A percentile compares a stretch with the other conserved stretches of the same genome.
phyloP scores from a whole-genome alignment of 2,797 vertebrate genomes.

The Cyclopterus lumpus region DNA sequence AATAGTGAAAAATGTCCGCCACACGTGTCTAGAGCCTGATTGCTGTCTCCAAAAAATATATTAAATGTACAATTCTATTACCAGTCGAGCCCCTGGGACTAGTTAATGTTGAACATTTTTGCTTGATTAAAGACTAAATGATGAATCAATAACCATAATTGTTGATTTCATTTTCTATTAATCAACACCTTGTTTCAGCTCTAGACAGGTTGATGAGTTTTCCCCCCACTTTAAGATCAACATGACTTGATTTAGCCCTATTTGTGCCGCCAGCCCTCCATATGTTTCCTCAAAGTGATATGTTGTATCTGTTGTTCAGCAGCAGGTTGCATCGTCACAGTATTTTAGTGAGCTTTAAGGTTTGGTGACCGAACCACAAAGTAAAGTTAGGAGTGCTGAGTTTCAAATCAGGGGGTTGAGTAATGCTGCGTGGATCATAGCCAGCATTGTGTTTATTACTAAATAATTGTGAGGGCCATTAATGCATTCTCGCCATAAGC shows the following conservation, averaged over 20 bases:
- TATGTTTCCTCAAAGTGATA: rapidly evolving
- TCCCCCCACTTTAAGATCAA: not conserved
- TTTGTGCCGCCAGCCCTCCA: not conserved
- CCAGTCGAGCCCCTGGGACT: not conserved
- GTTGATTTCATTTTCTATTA: not conserved
- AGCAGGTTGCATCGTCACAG: not conserved
- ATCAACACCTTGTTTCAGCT: not conserved
- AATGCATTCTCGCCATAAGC: conserved; percentile 17
- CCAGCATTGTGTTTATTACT: conserved; percentile 20
- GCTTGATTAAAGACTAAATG: not conserved
- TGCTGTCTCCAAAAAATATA: not conserved
- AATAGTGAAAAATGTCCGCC: not conserved
- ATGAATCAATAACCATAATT: not conserved
- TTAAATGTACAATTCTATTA: not conserved
- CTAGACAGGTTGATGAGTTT: not conserved
- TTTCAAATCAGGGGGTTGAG: conserved; percentile 30
- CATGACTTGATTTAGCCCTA: not conserved
- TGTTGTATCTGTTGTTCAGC: not conserved
- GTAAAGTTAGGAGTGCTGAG: conserved; percentile 20
- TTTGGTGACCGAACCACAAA: not conserved
- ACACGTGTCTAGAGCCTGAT: not conserved
- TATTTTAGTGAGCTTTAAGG: not conserved
- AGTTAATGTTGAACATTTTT: not conserved
- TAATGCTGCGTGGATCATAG: conserved; percentile 23
- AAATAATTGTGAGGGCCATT: conserved; percentile 33